Conservation (phyloP, 2,888 invertebrate genomes). For the Dolichomitus sp. region DNA sequence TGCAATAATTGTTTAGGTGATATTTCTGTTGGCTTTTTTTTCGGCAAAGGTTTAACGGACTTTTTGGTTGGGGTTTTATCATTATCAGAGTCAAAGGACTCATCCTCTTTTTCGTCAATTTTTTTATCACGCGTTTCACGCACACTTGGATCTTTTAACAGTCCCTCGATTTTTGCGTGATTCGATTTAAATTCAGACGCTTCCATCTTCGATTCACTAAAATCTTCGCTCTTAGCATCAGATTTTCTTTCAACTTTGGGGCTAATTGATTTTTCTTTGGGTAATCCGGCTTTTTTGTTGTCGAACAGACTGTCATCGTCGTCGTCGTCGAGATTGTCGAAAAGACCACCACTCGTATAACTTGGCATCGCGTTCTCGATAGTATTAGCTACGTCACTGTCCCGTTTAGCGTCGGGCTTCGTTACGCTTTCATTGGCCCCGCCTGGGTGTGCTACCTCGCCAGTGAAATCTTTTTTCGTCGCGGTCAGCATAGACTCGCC, state of each 20-base stretch:
- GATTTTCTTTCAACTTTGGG: slow-evolving; percentile 42
- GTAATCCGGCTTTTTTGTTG: slow-evolving; percentile 48
- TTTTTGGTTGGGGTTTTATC: slow-evolving; percentile 10
- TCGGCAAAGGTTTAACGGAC: slow-evolving; percentile 8
- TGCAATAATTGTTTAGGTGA: neutral
- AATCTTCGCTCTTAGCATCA: slow-evolving; percentile 30
- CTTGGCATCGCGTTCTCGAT: slow-evolving; percentile 51
- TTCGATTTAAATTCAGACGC: slow-evolving; percentile 29
- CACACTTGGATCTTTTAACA: slow-evolving; percentile 39
- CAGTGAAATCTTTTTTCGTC: slow-evolving; percentile 70
- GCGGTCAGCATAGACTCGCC: slow-evolving; percentile 53
- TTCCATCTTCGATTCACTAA: slow-evolving; percentile 13
- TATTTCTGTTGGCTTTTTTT: neutral
- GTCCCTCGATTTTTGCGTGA: slow-evolving; percentile 41
- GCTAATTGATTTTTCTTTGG: slow-evolving; percentile 9
- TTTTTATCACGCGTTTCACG: slow-evolving; percentile 33
- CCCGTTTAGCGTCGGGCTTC: slow-evolving; percentile 41
- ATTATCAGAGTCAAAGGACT: neutral
- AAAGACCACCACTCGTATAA: slow-evolving; percentile 62
- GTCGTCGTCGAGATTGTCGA: slow-evolving; percentile 74
- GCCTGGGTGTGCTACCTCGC: slow-evolving; percentile 34
- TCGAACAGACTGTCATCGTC: slow-evolving; percentile 77
- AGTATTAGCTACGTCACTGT: slow-evolving; percentile 40
- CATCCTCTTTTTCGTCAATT: slow-evolving; percentile 9
- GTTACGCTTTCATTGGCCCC: slow-evolving; percentile 53